Percentiles rank a stretch among this genome's conserved stretches.
Conservation (phyloP, 2,797 vertebrate species). For the Anguilla marmorata region DNA sequence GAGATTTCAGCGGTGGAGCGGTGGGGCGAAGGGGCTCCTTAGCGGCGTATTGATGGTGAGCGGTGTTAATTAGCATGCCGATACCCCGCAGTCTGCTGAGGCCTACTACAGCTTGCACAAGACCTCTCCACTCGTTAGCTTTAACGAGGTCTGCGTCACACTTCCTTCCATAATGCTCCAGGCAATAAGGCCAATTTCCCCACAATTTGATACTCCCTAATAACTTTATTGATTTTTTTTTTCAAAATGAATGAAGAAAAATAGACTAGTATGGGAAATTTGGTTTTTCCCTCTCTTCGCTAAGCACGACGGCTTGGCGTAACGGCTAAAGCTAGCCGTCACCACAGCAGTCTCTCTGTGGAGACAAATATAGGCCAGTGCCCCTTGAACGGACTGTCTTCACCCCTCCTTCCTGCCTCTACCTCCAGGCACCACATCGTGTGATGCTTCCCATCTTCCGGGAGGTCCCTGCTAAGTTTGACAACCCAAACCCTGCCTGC, state of each 20-base stretch:
- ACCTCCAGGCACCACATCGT: constrained; percentile 38
- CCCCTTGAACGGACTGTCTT: constrained; percentile 40
- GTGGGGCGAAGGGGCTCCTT: constrained; percentile 12
- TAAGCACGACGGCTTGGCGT: constrained; percentile 28
- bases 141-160: constrained; percentile 42
- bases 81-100: constrained; percentile 33
- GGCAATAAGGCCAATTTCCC: background rate
- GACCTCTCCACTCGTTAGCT: constrained; percentile 40
- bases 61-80: constrained; percentile 48
- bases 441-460: constrained; percentile 44
- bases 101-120: constrained; percentile 34
- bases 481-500: constrained; percentile 38
- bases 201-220: background rate
- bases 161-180: background rate
- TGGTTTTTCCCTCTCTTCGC: background rate
- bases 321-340: constrained; percentile 35
- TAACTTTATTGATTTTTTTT: background rate
- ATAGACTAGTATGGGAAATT: constrained; percentile 5
- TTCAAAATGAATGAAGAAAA: background rate
- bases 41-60: constrained; percentile 46
- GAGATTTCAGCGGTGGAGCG: constrained; percentile 28
- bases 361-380: constrained; percentile 47
- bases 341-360: constrained; percentile 28
- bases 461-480: constrained; percentile 45
- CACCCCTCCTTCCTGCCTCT: constrained; percentile 38